Percentiles rank a stretch among this genome's conserved stretches.
Conservation (phyloP, 2,888 invertebrate species). For the Augochlorella aurata region DNA sequence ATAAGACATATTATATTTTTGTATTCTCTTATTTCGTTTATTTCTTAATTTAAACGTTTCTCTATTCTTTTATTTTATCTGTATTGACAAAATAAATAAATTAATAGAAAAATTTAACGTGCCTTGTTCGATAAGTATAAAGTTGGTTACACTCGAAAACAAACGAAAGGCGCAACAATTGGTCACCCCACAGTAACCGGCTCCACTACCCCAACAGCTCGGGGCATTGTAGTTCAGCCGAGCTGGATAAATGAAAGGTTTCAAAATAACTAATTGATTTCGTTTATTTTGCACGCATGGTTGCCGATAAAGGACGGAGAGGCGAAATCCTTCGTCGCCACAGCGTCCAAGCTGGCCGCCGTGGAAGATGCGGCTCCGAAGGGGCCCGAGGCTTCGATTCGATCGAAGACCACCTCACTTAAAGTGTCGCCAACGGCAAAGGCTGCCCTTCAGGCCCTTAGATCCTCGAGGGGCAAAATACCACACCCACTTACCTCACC, state of each 20-base stretch:
- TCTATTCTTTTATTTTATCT: no score
- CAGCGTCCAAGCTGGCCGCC: conserved; percentile 90
- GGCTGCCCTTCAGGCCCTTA: conserved; percentile 77
- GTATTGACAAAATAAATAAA: no score
- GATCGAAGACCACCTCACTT: conserved; percentile 75
- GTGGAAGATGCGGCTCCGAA: conserved; percentile 89
- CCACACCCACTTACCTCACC: conserved; percentile 58
- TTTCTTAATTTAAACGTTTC: no score
- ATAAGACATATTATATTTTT: no score
- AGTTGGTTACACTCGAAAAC: no score
- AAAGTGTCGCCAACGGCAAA: conserved; percentile 78
- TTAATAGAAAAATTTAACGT: no score
- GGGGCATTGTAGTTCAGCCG: no score
- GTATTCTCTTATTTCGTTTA: no score
- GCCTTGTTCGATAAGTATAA: no score
- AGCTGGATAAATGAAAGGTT: background rate
- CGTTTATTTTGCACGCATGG: conserved; percentile 18
- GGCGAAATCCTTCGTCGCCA: conserved; percentile 82
- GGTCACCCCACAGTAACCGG: no score
- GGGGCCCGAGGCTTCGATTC: conserved; percentile 83
- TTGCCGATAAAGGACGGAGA: conserved; percentile 77
- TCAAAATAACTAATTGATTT: background rate
- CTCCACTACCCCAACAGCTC: no score
- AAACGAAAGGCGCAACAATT: no score
- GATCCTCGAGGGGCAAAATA: conserved; percentile 83